These are phyloP conservation scores for Falco punctatus DNA, from an alignment of 2,113 vertebrate species.

Conservation along the genomic window DNA sequence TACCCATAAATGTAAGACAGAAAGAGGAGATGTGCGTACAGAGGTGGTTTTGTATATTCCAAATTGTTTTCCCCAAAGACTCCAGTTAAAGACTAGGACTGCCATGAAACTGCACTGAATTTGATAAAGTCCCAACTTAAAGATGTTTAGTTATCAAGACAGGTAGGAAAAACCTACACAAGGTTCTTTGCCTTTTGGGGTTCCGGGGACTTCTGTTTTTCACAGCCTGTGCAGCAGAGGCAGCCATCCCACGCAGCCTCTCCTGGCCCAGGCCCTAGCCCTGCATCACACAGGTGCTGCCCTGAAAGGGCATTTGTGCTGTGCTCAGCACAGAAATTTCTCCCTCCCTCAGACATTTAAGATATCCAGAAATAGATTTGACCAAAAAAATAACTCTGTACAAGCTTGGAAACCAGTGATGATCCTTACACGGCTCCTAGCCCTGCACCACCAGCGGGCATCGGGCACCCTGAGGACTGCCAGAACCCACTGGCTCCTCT, in stretches of 20 bases:
- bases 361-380: background rate
- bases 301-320: background rate
- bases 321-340: background rate
- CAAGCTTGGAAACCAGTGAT: background rate
- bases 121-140: background rate
- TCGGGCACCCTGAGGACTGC: background rate
- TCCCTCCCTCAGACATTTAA: background rate
- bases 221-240: background rate
- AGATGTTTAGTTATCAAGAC: background rate
- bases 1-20: background rate
- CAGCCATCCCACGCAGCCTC: fast-evolving
- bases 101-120: background rate
- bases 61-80: background rate
- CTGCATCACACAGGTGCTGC: fast-evolving
- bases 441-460: background rate
- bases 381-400: background rate
- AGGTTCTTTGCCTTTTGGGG: background rate
- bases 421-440: background rate
- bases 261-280: background rate
- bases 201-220: background rate
- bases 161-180: background rate
- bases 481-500: background rate
- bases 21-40: background rate
- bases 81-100: background rate
- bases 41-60: background rate